Base-by-base conservation (phyloP, 2,888 invertebrate species). In the Nebria salina region DNA sequence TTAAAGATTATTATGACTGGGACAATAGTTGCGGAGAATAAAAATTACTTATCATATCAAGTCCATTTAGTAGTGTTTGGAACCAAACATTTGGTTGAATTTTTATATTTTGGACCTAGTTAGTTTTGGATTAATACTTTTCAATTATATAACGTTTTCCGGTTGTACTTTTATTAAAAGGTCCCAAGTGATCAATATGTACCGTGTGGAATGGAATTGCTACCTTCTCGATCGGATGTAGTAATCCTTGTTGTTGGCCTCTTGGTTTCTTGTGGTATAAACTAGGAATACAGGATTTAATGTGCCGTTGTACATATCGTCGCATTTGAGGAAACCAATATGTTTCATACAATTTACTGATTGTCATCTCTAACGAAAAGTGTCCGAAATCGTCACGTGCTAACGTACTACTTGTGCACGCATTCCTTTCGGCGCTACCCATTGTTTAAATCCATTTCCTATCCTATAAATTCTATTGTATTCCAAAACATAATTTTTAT, bases 151-250 rank as follows among this genome's bases (percentile, higher is more conserved):
- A 84, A 4, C 82, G 83, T 79, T 88, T 88, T 15, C 85, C 85
- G 0, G 77, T 83, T 8, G 82, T 84, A 65, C 85, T 87, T n/a
- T 83, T 85, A 7, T 85, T 84, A 82, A 89, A 89, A 5, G 88
- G 88, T 1, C 89, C 88, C 2, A 89, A 77, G 82, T 89, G 89
- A 83, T 89, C 89, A 0, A 89, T 76, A 82, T 89, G 88, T 13
- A 89, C 43, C 0, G 87, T 88, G 75, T 89, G 86, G 65, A 90
- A 88, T 0, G 89, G 89, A 8, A 85, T 83, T 0, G 84, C 81
- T 7, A 86, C 83, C 80, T 89, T 89, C n/a, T 86, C 85, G 26
- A 89, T 89, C 0, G 88, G 87, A 76, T 89, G 85, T 13, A 89
- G 82, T 20, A 84, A 83, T 8, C 88, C 88, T 81, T 86, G 84